These are phyloP conservation scores for Panagrolaimus sp. DNA, from an alignment of 1,140 invertebrate genomes.

Conservation along the genomic window DNA sequence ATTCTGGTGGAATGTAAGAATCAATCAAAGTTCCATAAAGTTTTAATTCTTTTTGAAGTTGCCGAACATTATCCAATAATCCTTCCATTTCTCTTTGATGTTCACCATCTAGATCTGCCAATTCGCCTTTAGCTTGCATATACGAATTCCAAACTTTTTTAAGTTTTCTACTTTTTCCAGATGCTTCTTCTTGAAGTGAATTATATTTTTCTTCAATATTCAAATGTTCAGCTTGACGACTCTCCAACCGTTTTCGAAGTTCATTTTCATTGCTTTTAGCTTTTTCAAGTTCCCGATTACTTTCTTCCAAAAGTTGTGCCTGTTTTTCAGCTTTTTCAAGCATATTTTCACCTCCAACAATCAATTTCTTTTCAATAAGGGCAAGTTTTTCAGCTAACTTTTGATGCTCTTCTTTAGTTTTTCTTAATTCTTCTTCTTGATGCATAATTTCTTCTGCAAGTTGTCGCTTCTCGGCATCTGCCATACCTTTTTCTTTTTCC, in stretches of 20 bases:
- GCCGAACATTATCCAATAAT: conserved; percentile 81
- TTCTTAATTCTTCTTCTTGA: conserved; percentile 40
- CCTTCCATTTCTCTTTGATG: conserved; percentile 93
- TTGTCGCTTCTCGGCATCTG: conserved; percentile 37
- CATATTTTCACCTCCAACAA: conserved; percentile 95
- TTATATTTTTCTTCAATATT: conserved; percentile 94
- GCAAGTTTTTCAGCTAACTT: conserved; percentile 76
- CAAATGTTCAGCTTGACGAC: conserved; percentile 73
- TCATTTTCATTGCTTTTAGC: conserved; percentile 75
- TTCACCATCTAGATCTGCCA: conserved; percentile 81
- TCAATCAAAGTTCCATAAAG: conserved; percentile 76
- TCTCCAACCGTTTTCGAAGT: conserved; percentile 67
- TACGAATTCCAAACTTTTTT: conserved; percentile 62
- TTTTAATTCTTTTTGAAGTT: conserved; percentile 81
- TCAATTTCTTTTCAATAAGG: conserved; percentile 85
- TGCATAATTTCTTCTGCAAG: conserved; percentile 43
- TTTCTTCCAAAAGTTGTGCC: conserved; percentile 79
- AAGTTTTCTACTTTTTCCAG: conserved; percentile 83
- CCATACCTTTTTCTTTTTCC: conserved; percentile 33
- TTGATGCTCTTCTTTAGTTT: conserved; percentile 64
- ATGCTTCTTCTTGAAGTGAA: conserved; percentile 83
- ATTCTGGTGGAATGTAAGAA: conserved; percentile 84
- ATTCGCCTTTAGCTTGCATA: conserved; percentile 74
- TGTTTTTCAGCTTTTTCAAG: conserved; percentile 93
- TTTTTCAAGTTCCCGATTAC: conserved; percentile 78